Evolutionary conservation across 2,888 invertebrate genomes (phyloP).

Genomic region (Villa cingulata): DNA sequence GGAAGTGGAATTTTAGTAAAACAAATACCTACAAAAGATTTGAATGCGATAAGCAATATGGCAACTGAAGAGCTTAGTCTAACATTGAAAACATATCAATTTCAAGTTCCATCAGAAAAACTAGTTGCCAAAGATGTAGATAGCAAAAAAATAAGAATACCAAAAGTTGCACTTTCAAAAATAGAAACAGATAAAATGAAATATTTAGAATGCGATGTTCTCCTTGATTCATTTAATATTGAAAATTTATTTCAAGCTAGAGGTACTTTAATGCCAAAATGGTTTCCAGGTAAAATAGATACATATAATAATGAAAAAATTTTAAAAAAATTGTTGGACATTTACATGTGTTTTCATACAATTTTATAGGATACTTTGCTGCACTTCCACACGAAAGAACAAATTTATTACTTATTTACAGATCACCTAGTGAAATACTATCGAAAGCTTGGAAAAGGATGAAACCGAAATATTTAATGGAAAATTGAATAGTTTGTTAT

Average conservation of each 20-base stretch:
- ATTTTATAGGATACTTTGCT: constrained; percentile 6
- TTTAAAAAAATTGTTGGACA: no score
- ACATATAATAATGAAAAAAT: background rate
- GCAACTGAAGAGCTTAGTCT: constrained; percentile 6
- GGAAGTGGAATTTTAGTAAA: constrained; percentile 5
- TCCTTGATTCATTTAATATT: constrained; percentile 4
- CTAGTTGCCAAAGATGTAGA: constrained; percentile 1
- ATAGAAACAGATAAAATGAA: background rate
- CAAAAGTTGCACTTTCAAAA: background rate
- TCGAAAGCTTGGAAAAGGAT: constrained; percentile 7
- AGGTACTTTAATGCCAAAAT: constrained; percentile 8
- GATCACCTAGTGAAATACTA: constrained; percentile 8
- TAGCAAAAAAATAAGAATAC: background rate
- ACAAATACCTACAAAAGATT: constrained; percentile 6
- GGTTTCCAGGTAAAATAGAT: constrained; percentile 9
- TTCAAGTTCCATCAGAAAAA: constrained; percentile 4
- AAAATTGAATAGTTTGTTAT: no score
- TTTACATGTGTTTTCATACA: background rate
- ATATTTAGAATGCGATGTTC: constrained; percentile 4
- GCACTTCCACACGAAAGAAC: constrained; percentile 7
- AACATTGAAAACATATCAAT: constrained; percentile 2
- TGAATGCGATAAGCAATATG: constrained; percentile 3
- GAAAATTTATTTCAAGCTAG: constrained; percentile 10
- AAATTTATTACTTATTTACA: constrained; percentile 2
- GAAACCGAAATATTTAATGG: constrained; percentile 4